These are phyloP conservation scores for Fragum sueziense DNA, from an alignment of 2,888 invertebrate species.

Conservation along the genomic window DNA sequence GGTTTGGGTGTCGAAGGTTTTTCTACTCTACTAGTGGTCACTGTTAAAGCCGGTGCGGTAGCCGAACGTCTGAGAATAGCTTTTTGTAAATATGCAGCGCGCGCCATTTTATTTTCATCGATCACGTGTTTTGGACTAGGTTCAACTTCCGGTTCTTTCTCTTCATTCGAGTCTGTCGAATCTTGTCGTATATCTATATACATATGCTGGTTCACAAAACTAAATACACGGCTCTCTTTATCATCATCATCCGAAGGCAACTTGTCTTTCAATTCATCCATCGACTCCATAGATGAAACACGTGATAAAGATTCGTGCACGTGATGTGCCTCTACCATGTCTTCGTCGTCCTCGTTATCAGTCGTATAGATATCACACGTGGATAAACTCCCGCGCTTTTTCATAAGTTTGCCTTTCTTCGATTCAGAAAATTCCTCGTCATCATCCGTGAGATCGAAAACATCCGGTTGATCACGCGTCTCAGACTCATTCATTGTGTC, in stretches of 20 bases:
- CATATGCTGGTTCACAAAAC: slow-evolving; percentile 53
- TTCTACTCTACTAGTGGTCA: slow-evolving; percentile 30
- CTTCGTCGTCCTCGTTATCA: slow-evolving; percentile 54
- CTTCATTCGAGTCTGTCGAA: background rate
- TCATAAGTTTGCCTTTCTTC: background rate
- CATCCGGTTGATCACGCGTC: slow-evolving; percentile 50
- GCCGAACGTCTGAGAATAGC: slow-evolving; percentile 44
- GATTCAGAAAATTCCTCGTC: slow-evolving; percentile 4
- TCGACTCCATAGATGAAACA: slow-evolving; percentile 38
- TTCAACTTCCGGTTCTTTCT: background rate
- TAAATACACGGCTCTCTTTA: slow-evolving; percentile 16
- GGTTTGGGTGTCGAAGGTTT: slow-evolving; percentile 39
- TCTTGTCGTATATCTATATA: slow-evolving; percentile 40
- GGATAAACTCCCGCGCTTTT: background rate
- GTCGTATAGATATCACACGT: slow-evolving; percentile 13
- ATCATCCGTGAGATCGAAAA: slow-evolving; percentile 55
- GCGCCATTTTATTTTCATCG: slow-evolving; percentile 32
- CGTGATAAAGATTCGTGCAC: slow-evolving; percentile 59
- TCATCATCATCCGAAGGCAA: slow-evolving; percentile 5
- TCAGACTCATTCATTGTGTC: slow-evolving; percentile 51
- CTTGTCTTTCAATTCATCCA: slow-evolving; percentile 10
- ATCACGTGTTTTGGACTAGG: background rate
- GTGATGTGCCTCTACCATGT: slow-evolving; percentile 53
- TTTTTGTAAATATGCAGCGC: slow-evolving; percentile 40
- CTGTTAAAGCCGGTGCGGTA: slow-evolving; percentile 33